A percentile compares a stretch with the other conserved stretches of the same genome.
These are phyloP conservation scores for Alentia gelatinosa DNA, from an alignment of 2,888 invertebrate species.

Conservation along the genomic window DNA sequence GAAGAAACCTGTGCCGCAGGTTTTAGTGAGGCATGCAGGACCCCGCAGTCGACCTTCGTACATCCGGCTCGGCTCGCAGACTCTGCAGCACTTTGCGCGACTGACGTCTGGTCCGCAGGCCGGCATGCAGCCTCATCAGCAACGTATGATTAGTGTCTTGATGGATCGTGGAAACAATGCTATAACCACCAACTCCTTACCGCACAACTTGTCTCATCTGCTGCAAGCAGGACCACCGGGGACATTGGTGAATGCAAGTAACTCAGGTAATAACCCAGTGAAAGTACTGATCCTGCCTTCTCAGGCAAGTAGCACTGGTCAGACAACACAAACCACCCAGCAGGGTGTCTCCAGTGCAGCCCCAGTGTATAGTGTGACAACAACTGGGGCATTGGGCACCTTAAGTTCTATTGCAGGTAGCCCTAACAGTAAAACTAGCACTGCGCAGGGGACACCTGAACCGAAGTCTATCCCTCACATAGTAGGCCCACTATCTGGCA, in stretches of 20 bases:
- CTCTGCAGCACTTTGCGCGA: constrained; percentile 4
- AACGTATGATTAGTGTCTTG: constrained; percentile 32
- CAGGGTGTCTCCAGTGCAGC: background rate
- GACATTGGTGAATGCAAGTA: background rate
- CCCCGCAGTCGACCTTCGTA: background rate
- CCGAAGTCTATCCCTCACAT: background rate
- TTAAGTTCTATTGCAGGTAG: background rate
- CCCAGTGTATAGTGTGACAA: background rate
- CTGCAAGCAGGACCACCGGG: background rate
- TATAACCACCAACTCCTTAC: background rate
- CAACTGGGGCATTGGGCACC: background rate
- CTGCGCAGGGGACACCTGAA: background rate
- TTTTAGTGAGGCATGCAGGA: background rate
- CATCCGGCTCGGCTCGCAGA: background rate
- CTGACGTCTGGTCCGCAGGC: background rate
- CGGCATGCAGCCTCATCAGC: background rate
- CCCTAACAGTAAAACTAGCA: background rate
- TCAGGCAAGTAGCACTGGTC: background rate
- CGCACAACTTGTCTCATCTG: background rate
- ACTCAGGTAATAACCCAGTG: background rate
- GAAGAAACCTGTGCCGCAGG: background rate
- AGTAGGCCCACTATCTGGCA: background rate
- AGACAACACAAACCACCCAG: background rate
- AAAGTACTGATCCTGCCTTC: constrained; percentile 14
- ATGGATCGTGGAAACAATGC: background rate